Base-by-base conservation (phyloP, 1,140 invertebrate genomes). In the Littorina saxatilis region DNA sequence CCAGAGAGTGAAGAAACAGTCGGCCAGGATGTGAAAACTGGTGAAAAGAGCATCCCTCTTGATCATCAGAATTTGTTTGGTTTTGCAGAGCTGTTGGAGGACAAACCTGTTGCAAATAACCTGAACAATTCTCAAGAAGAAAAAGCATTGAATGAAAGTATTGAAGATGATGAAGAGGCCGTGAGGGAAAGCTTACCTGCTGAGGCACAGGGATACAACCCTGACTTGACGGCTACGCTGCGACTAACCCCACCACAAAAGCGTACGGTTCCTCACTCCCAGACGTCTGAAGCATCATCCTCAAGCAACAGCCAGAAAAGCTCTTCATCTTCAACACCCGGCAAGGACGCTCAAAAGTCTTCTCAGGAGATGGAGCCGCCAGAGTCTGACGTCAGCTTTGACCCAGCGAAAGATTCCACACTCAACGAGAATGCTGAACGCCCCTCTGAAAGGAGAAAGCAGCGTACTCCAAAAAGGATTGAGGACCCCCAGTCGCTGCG, bases 371-470 rank as follows among this genome's bases (percentile, higher is more conserved):
- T 32, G 3, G 68, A n/a, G 20, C 39, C 17, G 70, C 20, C 32
- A 17, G 79, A 80, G 29, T 39, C 43, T 35, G 43, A 32, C 0
- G 9, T 5, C 20, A 35, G 32, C 9, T 72, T 55, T 37, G 50
- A 72, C 11, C 68, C 63, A 15, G 27, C 63, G 13, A 52, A 40
- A 3, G 66, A 80, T 13, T 58, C 70, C 35, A 80, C 77, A 20
- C 79, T 80, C 2, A 81, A 77, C 9, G 61, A 81, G 7, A 72
- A 58, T 72, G 43, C 37, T 55, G 80, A 80, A 32, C 81, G 75
- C 3, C 61, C 81, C n/a, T n/a, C n/a, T n/a, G 82, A 84, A 7
- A 87, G 84, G 61, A 83, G 88, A 73, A 89, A 88, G 70, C 85
- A 86, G 39, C 61, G 77, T 17, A 83, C 84, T 3, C 87, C 87